Conservation (phyloP, 2,888 invertebrate species). For the Hypercompe scribonia region DNA sequence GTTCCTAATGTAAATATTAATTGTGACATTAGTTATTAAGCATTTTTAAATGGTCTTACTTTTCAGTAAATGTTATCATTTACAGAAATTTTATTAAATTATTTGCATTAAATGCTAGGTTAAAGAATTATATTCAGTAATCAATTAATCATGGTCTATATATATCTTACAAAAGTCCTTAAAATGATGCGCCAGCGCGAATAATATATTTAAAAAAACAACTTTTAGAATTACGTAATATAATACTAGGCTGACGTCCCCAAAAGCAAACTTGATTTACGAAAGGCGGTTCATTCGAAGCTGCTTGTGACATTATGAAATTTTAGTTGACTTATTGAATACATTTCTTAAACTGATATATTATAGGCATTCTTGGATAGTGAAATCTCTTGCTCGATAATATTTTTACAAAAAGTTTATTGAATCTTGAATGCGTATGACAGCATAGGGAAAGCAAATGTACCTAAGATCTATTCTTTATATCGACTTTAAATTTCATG, state of each 20-base stretch:
- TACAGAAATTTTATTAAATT: no score
- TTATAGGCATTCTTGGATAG: background rate
- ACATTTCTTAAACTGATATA: background rate
- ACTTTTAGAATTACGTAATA: background rate
- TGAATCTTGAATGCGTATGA: background rate
- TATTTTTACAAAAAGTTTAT: background rate
- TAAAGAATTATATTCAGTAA: no score
- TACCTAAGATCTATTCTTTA: background rate
- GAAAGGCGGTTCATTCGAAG: background rate
- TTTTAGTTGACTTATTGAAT: slow-evolving; percentile 2
- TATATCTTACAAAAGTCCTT: no score
- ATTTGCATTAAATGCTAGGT: no score
- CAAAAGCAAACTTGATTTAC: background rate
- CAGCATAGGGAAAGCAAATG: background rate
- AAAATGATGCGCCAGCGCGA: no score
- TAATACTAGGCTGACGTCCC: background rate
- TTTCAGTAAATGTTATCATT: no score
- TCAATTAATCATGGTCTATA: no score
- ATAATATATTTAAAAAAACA: background rate
- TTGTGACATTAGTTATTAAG: no score
- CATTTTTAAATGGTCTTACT: no score
- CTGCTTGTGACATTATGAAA: background rate
- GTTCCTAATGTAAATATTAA: no score
- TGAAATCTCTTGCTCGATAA: background rate
- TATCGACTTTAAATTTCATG: no score